Evolutionary conservation across 1,140 invertebrate genomes (phyloP).

Genomic region (Apis florea): DNA sequence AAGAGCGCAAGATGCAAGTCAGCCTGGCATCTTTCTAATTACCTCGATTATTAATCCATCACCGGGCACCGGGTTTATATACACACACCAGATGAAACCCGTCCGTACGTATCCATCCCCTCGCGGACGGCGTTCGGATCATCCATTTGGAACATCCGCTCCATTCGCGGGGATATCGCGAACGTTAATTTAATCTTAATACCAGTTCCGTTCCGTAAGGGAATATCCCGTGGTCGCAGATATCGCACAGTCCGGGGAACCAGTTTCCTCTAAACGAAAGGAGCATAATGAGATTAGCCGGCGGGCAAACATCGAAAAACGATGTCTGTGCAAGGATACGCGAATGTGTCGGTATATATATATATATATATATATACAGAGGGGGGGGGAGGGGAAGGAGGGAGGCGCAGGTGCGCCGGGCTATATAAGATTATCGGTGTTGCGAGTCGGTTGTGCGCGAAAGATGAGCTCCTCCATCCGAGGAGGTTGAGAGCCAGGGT

Average conservation of each 20-base stretch:
- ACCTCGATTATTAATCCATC: constrained; percentile 21
- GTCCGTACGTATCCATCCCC: neutral
- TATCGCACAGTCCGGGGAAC: constrained; percentile 27
- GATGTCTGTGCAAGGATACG: constrained; percentile 14
- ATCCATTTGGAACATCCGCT: neutral
- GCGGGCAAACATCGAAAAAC: constrained; percentile 43
- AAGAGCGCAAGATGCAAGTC: neutral
- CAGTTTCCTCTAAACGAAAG: constrained; percentile 45
- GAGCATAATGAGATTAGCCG: constrained; percentile 32
- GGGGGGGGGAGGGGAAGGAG: neutral
- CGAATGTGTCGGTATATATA: neutral
- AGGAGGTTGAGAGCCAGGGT: constrained; percentile 73
- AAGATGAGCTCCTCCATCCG: neutral
- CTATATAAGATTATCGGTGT: constrained; percentile 32
- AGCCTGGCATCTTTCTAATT: neutral
- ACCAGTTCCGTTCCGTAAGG: constrained; percentile 6
- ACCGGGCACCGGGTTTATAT: neutral
- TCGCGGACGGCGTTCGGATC: neutral
- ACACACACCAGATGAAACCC: neutral
- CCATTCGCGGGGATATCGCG: constrained; percentile 7
- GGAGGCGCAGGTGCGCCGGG: constrained; percentile 46
- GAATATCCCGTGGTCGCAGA: neutral
- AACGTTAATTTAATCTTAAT: constrained; percentile 29
- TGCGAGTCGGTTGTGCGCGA: constrained; percentile 32
- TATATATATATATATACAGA: no score